Evolutionary conservation across 2,113 vertebrate genomes (phyloP), one percentile per base, ranked within the genome.

Genomic region (Regulus satrapa): DNA sequence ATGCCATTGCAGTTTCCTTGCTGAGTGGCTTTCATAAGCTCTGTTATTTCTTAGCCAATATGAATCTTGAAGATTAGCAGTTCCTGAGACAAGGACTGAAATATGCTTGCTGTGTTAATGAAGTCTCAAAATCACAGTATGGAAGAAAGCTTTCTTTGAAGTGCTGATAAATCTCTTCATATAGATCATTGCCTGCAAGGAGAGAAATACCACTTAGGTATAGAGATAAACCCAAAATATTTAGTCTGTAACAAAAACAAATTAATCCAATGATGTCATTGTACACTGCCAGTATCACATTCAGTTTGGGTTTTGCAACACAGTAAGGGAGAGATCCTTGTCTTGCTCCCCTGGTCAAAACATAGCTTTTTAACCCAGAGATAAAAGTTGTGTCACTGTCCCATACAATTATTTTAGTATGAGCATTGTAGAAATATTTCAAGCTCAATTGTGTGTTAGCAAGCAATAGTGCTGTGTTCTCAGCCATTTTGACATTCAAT

Each of bases 361-460:
- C 14, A 9, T 5, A 20, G 5, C 13, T 88, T 74, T 69, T 8
- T 41, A 49, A 38, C 6, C 1, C 1, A 2, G 15, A 78, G 18
- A 17, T 18, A 55, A 76, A 71, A 43, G 18, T 63, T 21, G 10
- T 4, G 0, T 66, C 51, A 18, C 21, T 81, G 41, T 4, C 16
- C 23, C 32, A 23, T 19, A 52, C 7, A 64, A 15, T 52, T 55
- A 46, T 82, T 89, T 85, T 64, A 40, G 32, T 62, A 29, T 4
- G 3, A 18, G 36, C 11, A 6, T 13, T 74, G 55, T 29, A 5
- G 4, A 54, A 67, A 45, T 28, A 52, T 24, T 49, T 69, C 18
- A 81, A 6, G 16, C 0, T 0, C 1, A 5, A 14, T 4, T 69
- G 8, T 0, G 0, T 25, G 13, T 81, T 32, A 38, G 64, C 9